Evolutionary conservation across 1,140 invertebrate genomes (phyloP).

Genomic region (Drosophila ironensis): DNA sequence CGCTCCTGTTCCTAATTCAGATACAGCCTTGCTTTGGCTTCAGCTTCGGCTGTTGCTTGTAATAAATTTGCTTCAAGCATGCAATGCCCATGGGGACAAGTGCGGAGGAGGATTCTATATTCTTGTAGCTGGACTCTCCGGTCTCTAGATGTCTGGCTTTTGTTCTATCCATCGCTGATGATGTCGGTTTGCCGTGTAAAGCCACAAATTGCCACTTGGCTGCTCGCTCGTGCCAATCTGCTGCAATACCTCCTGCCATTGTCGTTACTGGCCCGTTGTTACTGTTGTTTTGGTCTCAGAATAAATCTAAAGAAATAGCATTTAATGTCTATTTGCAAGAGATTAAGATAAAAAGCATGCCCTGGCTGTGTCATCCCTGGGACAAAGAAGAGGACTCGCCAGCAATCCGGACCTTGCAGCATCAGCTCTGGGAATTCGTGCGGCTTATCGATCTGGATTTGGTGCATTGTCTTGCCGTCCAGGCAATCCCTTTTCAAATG

Average conservation of each 20-base stretch:
- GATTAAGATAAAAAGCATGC: slow-evolving; percentile 80
- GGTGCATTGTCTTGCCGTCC: slow-evolving; percentile 48
- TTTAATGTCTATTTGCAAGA: slow-evolving; percentile 81
- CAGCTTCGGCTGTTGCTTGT: slow-evolving; percentile 67
- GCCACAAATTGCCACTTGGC: slow-evolving; percentile 79
- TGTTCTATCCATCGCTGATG: slow-evolving; percentile 74
- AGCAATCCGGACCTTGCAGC: slow-evolving; percentile 1
- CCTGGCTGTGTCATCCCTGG: slow-evolving; percentile 29
- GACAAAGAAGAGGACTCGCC: slow-evolving; percentile 3
- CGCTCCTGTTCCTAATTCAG: slow-evolving; percentile 1
- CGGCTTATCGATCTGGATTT: slow-evolving; percentile 72
- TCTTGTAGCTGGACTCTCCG: not conserved
- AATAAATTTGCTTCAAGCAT: slow-evolving; percentile 80
- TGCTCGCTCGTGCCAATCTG: slow-evolving; percentile 77
- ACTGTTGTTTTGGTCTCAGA: slow-evolving; percentile 46
- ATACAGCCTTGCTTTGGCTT: slow-evolving; percentile 13
- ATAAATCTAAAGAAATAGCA: slow-evolving; percentile 80
- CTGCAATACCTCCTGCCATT: slow-evolving; percentile 52
- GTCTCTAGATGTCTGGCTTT: slow-evolving; percentile 53
- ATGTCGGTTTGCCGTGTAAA: slow-evolving; percentile 79
- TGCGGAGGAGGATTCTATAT: slow-evolving; percentile 42
- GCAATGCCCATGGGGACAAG: slow-evolving; percentile 75
- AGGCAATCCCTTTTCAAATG: slow-evolving; percentile 57
- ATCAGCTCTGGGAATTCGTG: slow-evolving; percentile 55
- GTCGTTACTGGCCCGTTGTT: slow-evolving; percentile 27